A percentile compares a stretch with the other conserved stretches of the same genome.
Conservation (phyloP, 2,888 invertebrate genomes). For the Coenonympha glycerion region DNA sequence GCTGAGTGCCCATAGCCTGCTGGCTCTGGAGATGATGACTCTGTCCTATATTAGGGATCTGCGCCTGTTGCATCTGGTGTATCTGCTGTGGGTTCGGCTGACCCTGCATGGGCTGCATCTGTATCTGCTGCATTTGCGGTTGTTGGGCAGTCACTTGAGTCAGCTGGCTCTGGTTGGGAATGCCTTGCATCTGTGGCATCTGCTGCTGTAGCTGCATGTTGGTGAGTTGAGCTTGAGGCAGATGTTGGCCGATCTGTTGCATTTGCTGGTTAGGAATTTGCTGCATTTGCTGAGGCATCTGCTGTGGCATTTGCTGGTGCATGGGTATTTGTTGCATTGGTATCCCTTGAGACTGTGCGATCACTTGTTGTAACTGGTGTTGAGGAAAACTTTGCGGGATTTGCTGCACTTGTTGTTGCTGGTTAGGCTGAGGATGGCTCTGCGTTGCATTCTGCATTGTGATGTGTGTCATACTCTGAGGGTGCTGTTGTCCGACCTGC, state of each 20-base stretch:
- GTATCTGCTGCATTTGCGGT: conserved; percentile 72
- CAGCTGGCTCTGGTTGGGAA: conserved; percentile 67
- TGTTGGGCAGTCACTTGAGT: conserved; percentile 66
- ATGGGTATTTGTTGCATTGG: conserved; percentile 73
- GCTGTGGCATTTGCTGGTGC: conserved; percentile 72
- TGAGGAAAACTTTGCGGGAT: conserved; percentile 74
- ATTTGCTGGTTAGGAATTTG: conserved; percentile 73
- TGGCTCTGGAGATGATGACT: conserved; percentile 67
- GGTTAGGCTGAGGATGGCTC: conserved; percentile 55
- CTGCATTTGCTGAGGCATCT: conserved; percentile 74
- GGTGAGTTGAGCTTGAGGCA: conserved; percentile 65
- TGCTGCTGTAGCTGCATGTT: conserved; percentile 74
- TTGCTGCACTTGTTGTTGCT: conserved; percentile 70
- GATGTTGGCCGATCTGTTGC: conserved; percentile 70
- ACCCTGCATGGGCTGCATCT: conserved; percentile 70
- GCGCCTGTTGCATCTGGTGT: conserved; percentile 69
- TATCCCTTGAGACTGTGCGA: conserved; percentile 68
- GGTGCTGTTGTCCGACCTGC: conserved; percentile 67
- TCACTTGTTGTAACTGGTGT: conserved; percentile 71
- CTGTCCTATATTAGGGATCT: conserved; percentile 67
- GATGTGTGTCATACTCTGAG: conserved; percentile 73
- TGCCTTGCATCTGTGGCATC: conserved; percentile 69
- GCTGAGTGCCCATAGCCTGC: conserved; percentile 63
- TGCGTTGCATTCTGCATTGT: conserved; percentile 65
- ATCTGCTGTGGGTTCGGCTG: conserved; percentile 69